Percentiles rank a stretch among this genome's conserved stretches.
Conservation (phyloP, 2,888 invertebrate species). For the Desoria tigrina region DNA sequence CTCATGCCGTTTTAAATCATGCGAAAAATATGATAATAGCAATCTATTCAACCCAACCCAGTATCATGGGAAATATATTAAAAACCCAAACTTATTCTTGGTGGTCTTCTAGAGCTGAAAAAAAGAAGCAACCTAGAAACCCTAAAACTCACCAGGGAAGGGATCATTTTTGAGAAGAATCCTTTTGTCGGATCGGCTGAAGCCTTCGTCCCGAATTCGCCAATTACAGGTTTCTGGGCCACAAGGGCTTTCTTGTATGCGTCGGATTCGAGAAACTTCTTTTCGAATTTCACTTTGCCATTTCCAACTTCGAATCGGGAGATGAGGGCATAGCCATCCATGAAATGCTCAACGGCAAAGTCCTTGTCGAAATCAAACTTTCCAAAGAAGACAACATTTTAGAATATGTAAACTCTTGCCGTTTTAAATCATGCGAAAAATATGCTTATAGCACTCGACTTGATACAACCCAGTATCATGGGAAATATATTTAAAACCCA, state of each 20-base stretch:
- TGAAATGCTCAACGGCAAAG: slow-evolving; percentile 59
- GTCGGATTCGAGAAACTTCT: slow-evolving; percentile 58
- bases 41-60: too few species aligned
- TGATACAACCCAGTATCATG: too few species aligned
- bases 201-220: slow-evolving; percentile 59
- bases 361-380: slow-evolving; percentile 57
- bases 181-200: slow-evolving; percentile 36
- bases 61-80: too few species aligned
- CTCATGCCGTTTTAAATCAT: too few species aligned
- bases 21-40: too few species aligned
- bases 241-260: slow-evolving; percentile 58
- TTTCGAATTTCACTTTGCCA: slow-evolving; percentile 56
- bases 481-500: too few species aligned
- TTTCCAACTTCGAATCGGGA: slow-evolving; percentile 58
- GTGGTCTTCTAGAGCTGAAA: not conserved
- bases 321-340: slow-evolving; percentile 58
- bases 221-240: slow-evolving; percentile 57
- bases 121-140: not conserved
- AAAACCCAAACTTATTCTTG: too few species aligned
- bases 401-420: not conserved
- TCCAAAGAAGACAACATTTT: slow-evolving; percentile 55
- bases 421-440: slow-evolving; percentile 15
- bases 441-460: too few species aligned
- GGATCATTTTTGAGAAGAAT: slow-evolving; percentile 36
- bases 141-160: slow-evolving; percentile 50